Conservation (phyloP, 1,140 invertebrate genomes). For the Orius laevigatus region DNA sequence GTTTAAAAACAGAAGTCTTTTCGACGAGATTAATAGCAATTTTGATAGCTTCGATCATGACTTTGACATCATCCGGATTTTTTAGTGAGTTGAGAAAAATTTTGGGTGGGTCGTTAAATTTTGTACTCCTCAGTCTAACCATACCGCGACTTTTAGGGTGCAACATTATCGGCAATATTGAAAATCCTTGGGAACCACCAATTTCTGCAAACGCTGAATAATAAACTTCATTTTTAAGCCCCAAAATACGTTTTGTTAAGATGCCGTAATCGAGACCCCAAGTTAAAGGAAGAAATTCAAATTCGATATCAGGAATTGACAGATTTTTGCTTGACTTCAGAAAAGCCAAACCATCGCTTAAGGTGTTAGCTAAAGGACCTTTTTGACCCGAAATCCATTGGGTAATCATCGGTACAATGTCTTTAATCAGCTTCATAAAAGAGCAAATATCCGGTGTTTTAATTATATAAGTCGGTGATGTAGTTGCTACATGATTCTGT, state of each 20-base stretch:
- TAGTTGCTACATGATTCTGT: constrained; percentile 55
- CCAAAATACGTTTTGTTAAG: constrained; percentile 19
- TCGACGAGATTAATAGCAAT: constrained; percentile 21
- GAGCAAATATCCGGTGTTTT: constrained; percentile 39
- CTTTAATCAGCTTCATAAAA: no score
- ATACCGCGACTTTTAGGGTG: constrained; percentile 37
- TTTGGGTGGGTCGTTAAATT: constrained; percentile 46
- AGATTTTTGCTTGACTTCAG: no score
- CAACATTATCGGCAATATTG: constrained; percentile 27
- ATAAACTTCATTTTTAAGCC: constrained; percentile 18
- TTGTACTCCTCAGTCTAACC: constrained; percentile 32
- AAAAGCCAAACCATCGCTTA: no score
- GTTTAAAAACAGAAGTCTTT: constrained; percentile 26
- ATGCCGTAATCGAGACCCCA: constrained; percentile 24
- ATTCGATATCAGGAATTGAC: no score
- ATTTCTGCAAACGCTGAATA: not conserved
- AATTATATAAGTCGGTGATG: constrained; percentile 46
- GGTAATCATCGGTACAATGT: not conserved
- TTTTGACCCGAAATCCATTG: constrained; percentile 13
- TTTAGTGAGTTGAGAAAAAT: constrained; percentile 53
- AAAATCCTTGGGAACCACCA: not conserved
- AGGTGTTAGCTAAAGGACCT: no score
- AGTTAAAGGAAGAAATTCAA: no score
- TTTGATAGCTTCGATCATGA: constrained; percentile 30
- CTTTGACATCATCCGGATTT: constrained; percentile 30